Percentiles rank a stretch among this genome's conserved stretches.
Conservation (phyloP, 1,140 invertebrate genomes). For the Drosophila takahashii region DNA sequence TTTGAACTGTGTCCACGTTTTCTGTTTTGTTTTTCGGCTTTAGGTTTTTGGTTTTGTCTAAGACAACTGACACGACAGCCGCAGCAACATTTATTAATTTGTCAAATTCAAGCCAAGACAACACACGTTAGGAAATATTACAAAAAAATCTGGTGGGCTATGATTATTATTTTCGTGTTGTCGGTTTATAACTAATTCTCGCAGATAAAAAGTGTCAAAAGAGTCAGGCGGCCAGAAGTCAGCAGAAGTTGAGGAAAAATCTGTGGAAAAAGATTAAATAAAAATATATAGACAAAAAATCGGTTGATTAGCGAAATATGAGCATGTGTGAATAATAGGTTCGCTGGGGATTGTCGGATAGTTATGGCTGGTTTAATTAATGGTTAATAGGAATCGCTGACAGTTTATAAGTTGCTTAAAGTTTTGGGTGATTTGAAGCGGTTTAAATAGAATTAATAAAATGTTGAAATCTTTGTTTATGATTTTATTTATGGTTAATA, state of each 20-base stretch:
- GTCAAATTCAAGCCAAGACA: conserved; percentile 59
- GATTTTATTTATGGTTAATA: too few relatives aligned
- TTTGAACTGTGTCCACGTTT: conserved; percentile 49
- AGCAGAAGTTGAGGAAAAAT: conserved; percentile 43
- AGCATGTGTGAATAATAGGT: conserved; percentile 44
- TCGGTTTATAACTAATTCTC: conserved; percentile 58
- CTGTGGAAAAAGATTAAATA: conserved; percentile 30
- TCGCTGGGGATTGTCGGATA: conserved; percentile 19
- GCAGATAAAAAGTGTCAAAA: conserved; percentile 63
- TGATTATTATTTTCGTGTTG: conserved; percentile 53
- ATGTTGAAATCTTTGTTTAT: too few relatives aligned
- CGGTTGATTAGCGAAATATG: conserved; percentile 33
- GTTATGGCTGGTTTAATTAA: conserved; percentile 31
- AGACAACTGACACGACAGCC: conserved; percentile 50
- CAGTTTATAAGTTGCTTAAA: conserved; percentile 23
- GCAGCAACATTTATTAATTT: conserved; percentile 60
- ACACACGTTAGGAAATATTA: conserved; percentile 55
- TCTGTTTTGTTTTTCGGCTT: conserved; percentile 21
- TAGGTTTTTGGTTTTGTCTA: conserved; percentile 14
- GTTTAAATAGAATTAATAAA: neutral
- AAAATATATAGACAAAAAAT: conserved; percentile 12
- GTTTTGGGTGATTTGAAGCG: neutral
- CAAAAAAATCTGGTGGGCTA: conserved; percentile 30
- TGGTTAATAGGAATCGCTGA: conserved; percentile 38
- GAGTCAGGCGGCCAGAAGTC: conserved; percentile 61